Conservation (phyloP, 2,888 invertebrate species). For the Pseudanteris insignis region DNA sequence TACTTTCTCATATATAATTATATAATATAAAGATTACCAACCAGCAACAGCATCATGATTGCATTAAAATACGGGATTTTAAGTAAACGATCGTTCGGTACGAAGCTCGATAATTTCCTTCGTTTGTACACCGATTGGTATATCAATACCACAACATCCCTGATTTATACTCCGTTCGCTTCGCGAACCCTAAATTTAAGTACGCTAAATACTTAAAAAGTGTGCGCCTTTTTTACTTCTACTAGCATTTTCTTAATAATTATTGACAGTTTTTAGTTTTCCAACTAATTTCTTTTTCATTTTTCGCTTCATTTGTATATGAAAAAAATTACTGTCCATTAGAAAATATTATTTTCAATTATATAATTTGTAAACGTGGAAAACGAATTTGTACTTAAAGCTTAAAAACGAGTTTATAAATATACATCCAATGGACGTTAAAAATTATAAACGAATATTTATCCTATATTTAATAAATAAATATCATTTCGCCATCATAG, state of each 20-base stretch:
- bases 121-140: constrained; percentile 26
- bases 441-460: too few species aligned
- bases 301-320: background rate
- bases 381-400: constrained; percentile 8
- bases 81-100: constrained; percentile 29
- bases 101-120: constrained; percentile 28
- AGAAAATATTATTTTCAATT: background rate
- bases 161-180: background rate
- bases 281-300: too few species aligned
- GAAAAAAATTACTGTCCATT: background rate
- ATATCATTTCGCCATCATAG: constrained; percentile 13
- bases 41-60: constrained; percentile 39
- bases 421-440: constrained; percentile 12
- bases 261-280: background rate
- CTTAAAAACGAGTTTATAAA: constrained; percentile 9
- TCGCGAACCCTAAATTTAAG: constrained; percentile 31
- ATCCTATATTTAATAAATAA: too few species aligned
- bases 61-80: constrained; percentile 38
- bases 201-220: constrained; percentile 17
- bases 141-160: background rate
- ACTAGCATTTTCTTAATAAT: constrained; percentile 5
- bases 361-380: too few species aligned
- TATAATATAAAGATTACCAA: constrained; percentile 41
- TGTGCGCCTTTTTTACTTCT: constrained; percentile 11
- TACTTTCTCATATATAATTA: constrained; percentile 12